Evolutionary conservation across 2,888 invertebrate species (phyloP), one percentile per base, ranked within the genome.

Genomic region (Ectemnius cavifrons): DNA sequence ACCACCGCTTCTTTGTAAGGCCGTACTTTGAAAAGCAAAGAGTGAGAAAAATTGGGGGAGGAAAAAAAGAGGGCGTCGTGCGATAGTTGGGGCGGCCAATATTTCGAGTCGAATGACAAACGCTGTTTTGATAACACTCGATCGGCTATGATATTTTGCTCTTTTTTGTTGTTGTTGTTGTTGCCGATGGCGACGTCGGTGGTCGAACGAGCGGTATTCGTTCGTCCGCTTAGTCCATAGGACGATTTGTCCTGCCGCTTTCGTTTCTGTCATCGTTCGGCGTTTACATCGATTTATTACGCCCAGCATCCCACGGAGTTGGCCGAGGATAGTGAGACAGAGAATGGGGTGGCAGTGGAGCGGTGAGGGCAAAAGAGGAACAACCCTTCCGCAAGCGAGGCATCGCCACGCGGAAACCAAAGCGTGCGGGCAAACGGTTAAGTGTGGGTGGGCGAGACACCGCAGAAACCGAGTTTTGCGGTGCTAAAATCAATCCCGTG

Each of bases 401-500:
- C 37, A 37, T 37, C 37, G 37, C 37, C 37, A 37, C 37, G 6
- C 75, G 82, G 80, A 83, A 71, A 78, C 77, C 75, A 62, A 78
- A 80, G 37, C 37, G 37, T 37, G 37, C 81, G 79, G 79, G 70
- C 74, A 72, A 79, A 78, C 80, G 78, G 78, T 81, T 77, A 82
- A 84, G 84, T 79, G 77, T 82, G 80, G 79, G 80, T 80, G 37
- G 82, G 76, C 78, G 80, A 80, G 82, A 85, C 80, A 81, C 80
- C 83, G 82, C 84, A 77, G 83, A 83, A 83, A 84, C 84, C 81
- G 80, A 82, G 83, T 83, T 83, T 84, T 84, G 80, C 80, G 84
- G 83, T 82, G 82, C 84, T 85, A 85, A 86, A 85, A 86, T 85
- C 83, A 86, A 82, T 86, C 83, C 80, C 83, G 77, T 85, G 85